phyloP scores from a whole-genome alignment of 1,140 invertebrate genomes.

The Cotesia glomerata region DNA sequence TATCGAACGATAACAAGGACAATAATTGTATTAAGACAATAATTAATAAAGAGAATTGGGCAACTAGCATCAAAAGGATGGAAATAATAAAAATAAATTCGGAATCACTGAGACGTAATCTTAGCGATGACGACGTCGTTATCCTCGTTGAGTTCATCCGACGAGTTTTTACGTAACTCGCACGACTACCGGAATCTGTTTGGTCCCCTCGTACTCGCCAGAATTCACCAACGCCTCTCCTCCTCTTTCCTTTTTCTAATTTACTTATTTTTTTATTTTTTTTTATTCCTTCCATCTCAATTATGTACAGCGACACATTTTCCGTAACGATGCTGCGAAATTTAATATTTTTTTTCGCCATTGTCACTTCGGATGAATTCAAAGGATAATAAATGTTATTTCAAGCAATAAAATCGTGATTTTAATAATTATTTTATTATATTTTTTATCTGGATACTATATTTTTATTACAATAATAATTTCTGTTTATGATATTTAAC shows the following conservation, averaged over 20 bases:
- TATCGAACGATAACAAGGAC: no score
- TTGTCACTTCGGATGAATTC: background rate
- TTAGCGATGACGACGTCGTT: constrained; percentile 36
- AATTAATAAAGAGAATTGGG: background rate
- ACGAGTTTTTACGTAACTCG: constrained; percentile 27
- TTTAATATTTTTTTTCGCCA: background rate
- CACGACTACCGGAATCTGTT: constrained; percentile 27
- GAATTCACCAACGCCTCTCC: constrained; percentile 5
- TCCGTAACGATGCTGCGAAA: background rate
- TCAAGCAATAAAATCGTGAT: no score
- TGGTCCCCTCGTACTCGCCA: background rate
- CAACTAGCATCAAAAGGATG: no score
- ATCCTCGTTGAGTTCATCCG: constrained; percentile 27
- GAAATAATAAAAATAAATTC: background rate
- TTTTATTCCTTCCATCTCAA: constrained; percentile 4
- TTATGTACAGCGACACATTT: constrained; percentile 1
- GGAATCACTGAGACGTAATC: constrained; percentile 24
- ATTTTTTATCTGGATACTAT: no score
- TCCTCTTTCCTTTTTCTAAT: constrained; percentile 2
- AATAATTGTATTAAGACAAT: background rate
- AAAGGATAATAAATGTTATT: no score
- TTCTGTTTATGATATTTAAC: background rate
- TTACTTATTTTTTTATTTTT: background rate
- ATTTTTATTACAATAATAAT: background rate
- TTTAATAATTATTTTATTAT: no score